phyloP scores from a whole-genome alignment of 2,113 vertebrate genomes.

The Promerops cafer region DNA sequence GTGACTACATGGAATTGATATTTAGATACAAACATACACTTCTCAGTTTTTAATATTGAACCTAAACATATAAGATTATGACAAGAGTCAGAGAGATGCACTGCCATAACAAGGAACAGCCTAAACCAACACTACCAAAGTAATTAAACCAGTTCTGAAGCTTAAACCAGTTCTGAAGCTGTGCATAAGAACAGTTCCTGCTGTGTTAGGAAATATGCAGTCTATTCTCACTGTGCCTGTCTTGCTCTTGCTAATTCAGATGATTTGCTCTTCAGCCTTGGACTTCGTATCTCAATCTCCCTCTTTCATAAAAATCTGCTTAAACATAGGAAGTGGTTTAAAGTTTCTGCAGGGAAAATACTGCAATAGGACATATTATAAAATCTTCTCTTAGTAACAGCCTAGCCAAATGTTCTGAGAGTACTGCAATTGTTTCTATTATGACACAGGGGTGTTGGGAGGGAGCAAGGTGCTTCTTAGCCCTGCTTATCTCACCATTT shows the following conservation, averaged over 20 bases:
- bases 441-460: not conserved
- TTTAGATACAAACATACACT: not conserved
- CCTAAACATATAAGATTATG: not conserved
- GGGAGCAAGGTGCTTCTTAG: not conserved
- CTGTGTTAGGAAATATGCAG: not conserved
- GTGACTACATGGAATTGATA: not conserved
- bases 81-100: not conserved
- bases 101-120: not conserved
- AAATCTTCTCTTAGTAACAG: not conserved
- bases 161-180: not conserved
- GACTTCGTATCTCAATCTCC: not conserved
- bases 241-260: not conserved
- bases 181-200: not conserved
- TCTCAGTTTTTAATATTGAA: not conserved
- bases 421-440: not conserved
- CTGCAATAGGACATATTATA: not conserved
- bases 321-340: not conserved
- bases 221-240: not conserved
- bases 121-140: not conserved
- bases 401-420: not conserved
- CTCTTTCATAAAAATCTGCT: not conserved
- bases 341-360: not conserved
- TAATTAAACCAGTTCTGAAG: not conserved
- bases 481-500: not conserved
- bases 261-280: not conserved